Evolutionary conservation across 1,140 invertebrate genomes (phyloP).

Genomic region (Adelges cooleyi): DNA sequence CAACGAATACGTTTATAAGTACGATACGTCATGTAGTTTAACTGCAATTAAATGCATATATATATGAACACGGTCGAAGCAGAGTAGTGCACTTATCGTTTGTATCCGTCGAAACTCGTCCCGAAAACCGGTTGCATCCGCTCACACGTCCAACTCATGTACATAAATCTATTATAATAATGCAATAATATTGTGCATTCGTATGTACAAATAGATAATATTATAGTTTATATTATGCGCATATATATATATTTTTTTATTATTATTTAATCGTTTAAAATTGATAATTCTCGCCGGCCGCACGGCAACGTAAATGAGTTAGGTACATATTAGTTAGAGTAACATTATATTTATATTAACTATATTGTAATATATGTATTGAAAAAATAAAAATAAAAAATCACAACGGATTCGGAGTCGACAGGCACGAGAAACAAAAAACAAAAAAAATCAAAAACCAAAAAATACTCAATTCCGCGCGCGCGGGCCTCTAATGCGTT

Average conservation of each 20-base stretch:
- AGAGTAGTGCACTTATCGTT: not conserved
- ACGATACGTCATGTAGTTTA: too few species aligned
- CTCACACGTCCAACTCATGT: not conserved
- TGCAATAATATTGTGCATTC: too few species aligned
- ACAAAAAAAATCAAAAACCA: slow-evolving; percentile 8
- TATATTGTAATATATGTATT: not conserved
- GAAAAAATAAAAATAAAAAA: not conserved
- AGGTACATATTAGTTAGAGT: too few species aligned
- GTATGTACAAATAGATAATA: too few species aligned
- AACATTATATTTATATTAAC: too few species aligned
- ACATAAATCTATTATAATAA: not conserved
- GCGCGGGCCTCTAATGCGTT: slow-evolving; percentile 22
- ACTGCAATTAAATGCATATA: not conserved
- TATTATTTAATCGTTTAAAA: too few species aligned
- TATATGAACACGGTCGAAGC: not conserved
- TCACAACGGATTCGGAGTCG: not conserved
- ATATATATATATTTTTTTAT: too few species aligned
- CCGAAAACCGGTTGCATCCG: not conserved
- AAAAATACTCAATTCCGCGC: slow-evolving; percentile 7
- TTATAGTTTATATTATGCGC: too few species aligned
- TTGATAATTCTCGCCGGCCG: too few species aligned
- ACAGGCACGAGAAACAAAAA: not conserved
- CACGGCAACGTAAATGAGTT: too few species aligned
- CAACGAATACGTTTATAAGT: too few species aligned
- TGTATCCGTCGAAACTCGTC: not conserved